Base-by-base conservation (phyloP, 1,140 invertebrate genomes). In the Diorhabda sublineata region DNA sequence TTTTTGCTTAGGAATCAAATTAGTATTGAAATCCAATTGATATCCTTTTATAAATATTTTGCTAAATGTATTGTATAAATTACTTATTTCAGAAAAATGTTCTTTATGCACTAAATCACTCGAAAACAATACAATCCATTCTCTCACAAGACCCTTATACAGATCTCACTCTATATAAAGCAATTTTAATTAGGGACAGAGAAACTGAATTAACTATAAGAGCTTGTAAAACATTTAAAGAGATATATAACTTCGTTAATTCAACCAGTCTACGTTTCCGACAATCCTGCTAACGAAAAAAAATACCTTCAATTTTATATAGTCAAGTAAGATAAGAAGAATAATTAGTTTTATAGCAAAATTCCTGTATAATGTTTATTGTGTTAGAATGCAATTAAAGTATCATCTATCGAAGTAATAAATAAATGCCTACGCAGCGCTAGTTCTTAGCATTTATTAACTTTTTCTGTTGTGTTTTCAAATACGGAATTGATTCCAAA, bases 161-260 rank as follows among this genome's bases (percentile, higher is more conserved):
- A 52, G 47, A 52, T n/a, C 47, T 52, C 47, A 52, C n/a, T 52
- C 47, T 52, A 52, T 52, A 52, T 52, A 52, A 52, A 52, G 47
- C 47, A 52, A 52, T 52, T 52, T 52, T 52, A 52, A 52, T 52
- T 52, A 52, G 47, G 47, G 47, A 52, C 47, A 52, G 47, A 52
- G 47, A 52, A 6, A 52, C 47, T 52, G 47, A 52, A 52, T 52
- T 52, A 52, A 52, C 6, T 8, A 52, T 52, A 52, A 52, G 47
- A 4, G 47, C 47, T n/a, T 52, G 47, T 52, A 52, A 52, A 52
- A 52, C 47, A 52, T 52, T 52, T 52, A 52, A 52, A n/a, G 47
- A 52, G 47, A 52, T 52, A 52, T 52, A 52, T 52, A n/a, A 52
- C 47, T n/a, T 52, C 47, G 47, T 52, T 52, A 4, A n/a, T 52